Evolutionary conservation across 2,888 invertebrate species (phyloP).

Genomic region (Parelbella ahira): DNA sequence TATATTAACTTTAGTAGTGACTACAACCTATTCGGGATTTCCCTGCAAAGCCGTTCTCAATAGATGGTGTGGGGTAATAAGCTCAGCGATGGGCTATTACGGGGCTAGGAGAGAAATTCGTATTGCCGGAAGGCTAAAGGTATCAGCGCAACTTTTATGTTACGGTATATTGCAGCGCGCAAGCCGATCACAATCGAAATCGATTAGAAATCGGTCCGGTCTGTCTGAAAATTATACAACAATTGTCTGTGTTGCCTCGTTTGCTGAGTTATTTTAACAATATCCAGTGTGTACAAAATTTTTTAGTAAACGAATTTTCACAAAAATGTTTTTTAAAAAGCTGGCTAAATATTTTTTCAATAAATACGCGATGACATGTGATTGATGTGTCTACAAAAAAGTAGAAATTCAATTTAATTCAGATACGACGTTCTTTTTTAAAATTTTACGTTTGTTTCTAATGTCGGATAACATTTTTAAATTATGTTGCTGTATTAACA

Average conservation of each 20-base stretch:
- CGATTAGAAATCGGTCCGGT: conserved; percentile 58
- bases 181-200: conserved; percentile 56
- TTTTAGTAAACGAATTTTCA: too few species aligned
- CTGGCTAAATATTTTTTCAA: too few species aligned
- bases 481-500: too few species aligned
- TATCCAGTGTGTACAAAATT: too few species aligned
- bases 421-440: too few species aligned
- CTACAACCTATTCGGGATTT: conserved; percentile 75
- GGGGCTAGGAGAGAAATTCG: conserved; percentile 64
- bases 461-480: too few species aligned
- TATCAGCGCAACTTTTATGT: conserved; percentile 65
- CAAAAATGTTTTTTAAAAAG: too few species aligned
- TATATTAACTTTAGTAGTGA: conserved; percentile 61
- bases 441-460: too few species aligned
- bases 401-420: too few species aligned
- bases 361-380: too few species aligned
- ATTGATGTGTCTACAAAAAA: too few species aligned
- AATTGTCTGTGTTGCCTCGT: conserved; percentile 50
- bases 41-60: conserved; percentile 76
- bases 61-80: conserved; percentile 76
- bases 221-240: conserved; percentile 58
- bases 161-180: conserved; percentile 46
- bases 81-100: conserved; percentile 76
- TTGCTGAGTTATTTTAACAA: too few species aligned
- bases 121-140: conserved; percentile 53